phyloP scores from a whole-genome alignment of 2,797 vertebrate genomes.

The Tapera naevia region DNA sequence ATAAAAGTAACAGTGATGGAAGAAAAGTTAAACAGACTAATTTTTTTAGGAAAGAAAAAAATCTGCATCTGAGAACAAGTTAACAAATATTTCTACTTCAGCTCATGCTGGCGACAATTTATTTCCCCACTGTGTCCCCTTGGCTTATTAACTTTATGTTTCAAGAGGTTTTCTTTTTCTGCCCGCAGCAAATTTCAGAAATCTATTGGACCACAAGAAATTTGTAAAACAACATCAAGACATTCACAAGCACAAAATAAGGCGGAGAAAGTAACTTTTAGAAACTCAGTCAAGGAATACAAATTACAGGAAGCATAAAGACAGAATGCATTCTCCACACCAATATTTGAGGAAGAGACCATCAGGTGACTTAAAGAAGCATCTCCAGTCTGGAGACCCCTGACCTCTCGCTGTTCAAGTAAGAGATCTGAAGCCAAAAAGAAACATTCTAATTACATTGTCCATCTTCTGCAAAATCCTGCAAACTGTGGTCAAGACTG shows the following conservation, averaged over 20 bases:
- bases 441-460: neutral
- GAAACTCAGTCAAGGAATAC: neutral
- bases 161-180: conserved; percentile 20
- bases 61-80: neutral
- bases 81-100: conserved; percentile 50
- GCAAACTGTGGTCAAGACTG: neutral
- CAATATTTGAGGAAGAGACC: neutral
- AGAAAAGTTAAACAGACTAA: neutral
- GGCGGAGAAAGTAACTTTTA: neutral
- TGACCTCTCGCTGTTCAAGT: neutral
- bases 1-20: neutral
- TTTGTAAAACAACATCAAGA: neutral
- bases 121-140: conserved; percentile 25
- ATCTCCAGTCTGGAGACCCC: neutral
- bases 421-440: neutral
- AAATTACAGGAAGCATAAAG: neutral
- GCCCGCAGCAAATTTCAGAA: conserved; percentile 9
- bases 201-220: conserved; percentile 26
- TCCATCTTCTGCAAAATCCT: neutral
- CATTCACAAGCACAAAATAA: neutral
- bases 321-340: neutral
- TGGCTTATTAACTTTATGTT: conserved; percentile 21
- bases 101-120: conserved; percentile 36
- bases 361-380: neutral
- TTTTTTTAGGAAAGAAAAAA: neutral